Base-by-base conservation (phyloP, 1,140 invertebrate genomes). In the Trichoplusia ni region DNA sequence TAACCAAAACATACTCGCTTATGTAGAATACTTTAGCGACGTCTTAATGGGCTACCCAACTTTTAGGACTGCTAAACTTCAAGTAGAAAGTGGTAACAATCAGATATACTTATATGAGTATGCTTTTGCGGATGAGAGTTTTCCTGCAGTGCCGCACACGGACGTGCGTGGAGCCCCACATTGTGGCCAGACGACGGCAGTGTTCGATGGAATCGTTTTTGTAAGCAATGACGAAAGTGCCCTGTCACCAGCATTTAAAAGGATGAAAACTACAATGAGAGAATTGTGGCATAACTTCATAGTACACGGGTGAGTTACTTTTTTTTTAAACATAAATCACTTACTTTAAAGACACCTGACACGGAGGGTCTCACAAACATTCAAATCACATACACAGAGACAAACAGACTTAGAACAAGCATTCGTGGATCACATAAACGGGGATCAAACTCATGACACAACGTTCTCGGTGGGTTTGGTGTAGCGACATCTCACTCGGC, bases 21-120 rank as follows among this genome's bases (percentile, higher is more conserved):
- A 68, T 29, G 47, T 84, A 25, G 63, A 85, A 13, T 87, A 71
- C 54, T 81, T 81, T 46, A 65, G 72, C 3, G 84, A 87, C 63
- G 42, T 79, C 1, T 18, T 77, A 0, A 82, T 82, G 64, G 47
- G 61, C 1, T 81, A 81, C 35, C 33, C 75, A 1, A 69, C 61
- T 4, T 5, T 84, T 2, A 68, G 63, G 56, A 67, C 79, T 11
- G 58, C 75, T 7, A 77, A 66, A 29, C 53, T 81, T 13, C 79
- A 78, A 8, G 35, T 71, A 11, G 68, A 75, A 56, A 62, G 71
- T 33, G 82, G 82, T 2, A 64, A 81, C 56, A 46, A 75, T 35
- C 29, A 74, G 19, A 68, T 86, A 47, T 84, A 77, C 53, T 64
- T 87, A 18, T 84, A 84, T 46, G 75, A 81, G 47, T 84, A 77